Evolutionary conservation across 2,888 invertebrate genomes (phyloP).

Genomic region (Troides oblongomaculatus): DNA sequence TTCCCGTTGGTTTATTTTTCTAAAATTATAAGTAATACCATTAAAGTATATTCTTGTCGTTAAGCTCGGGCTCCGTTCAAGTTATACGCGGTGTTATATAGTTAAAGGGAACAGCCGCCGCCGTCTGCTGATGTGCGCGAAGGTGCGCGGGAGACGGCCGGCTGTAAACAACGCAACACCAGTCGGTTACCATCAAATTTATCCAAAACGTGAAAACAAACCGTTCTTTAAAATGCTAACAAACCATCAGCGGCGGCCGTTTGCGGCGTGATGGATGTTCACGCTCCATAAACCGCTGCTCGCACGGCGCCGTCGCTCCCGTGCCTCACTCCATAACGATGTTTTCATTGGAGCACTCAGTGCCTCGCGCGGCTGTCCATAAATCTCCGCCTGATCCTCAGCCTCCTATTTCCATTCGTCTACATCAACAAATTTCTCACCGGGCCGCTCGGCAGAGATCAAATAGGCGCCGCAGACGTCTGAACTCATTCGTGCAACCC

Average conservation of each 20-base stretch:
- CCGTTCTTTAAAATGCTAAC: conserved; percentile 37
- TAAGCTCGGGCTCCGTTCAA: too few relatives aligned
- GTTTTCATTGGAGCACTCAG: conserved; percentile 63
- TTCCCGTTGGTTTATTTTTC: too few relatives aligned
- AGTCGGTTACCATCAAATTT: conserved; percentile 34
- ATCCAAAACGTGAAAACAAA: conserved; percentile 38
- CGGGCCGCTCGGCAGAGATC: conserved; percentile 28
- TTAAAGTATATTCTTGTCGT: too few relatives aligned
- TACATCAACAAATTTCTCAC: conserved; percentile 54
- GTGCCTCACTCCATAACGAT: conserved; percentile 53
- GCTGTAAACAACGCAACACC: conserved; percentile 28
- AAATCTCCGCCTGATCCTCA: conserved; percentile 58
- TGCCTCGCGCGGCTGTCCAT: conserved; percentile 58
- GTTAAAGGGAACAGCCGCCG: too few relatives aligned
- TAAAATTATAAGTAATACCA: too few relatives aligned
- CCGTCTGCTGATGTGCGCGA: neutral
- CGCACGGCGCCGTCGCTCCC: conserved; percentile 41
- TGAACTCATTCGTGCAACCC: neutral
- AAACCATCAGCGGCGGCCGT: conserved; percentile 44
- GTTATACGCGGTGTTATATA: too few relatives aligned
- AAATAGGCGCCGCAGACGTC: neutral
- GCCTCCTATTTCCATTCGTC: conserved; percentile 58
- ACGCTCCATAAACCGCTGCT: conserved; percentile 46
- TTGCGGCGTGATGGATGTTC: conserved; percentile 37
- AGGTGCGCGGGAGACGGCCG: conserved; percentile 3